A percentile compares a stretch with the other conserved stretches of the same genome.
These are phyloP conservation scores for Anas platyrhynchos DNA, from an alignment of 2,113 vertebrate species.

Conservation along the genomic window DNA sequence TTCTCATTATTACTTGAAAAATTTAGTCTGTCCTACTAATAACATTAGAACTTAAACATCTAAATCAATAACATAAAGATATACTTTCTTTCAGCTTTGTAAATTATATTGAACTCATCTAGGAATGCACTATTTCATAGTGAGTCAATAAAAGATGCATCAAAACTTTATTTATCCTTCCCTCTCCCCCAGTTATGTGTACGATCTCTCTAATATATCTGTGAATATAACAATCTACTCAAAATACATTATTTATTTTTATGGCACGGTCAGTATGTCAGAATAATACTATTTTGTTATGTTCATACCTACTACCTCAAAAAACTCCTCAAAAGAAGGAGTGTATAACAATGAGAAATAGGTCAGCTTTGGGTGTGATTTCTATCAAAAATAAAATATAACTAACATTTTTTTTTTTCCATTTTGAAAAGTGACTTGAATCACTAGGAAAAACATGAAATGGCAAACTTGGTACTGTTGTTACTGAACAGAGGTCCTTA, in stretches of 20 bases:
- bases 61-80: not conserved
- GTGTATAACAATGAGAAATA: not conserved
- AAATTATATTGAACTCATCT: not conserved
- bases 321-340: not conserved
- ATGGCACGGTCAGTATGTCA: not conserved
- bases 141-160: not conserved
- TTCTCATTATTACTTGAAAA: not conserved
- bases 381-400: not conserved
- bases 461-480: not conserved
- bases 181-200: not conserved
- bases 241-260: not conserved
- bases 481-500: not conserved
- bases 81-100: not conserved
- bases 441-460: not conserved
- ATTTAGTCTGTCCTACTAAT: not conserved
- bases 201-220: not conserved
- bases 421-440: not conserved
- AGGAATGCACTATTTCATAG: not conserved
- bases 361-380: not conserved
- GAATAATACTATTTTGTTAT: not conserved
- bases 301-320: not conserved
- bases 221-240: not conserved
- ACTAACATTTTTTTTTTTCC: not conserved
- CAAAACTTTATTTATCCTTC: not conserved
- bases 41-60: not conserved